phyloP scores from a whole-genome alignment of 2,888 invertebrate species.

The Cataglyphis cursor region DNA sequence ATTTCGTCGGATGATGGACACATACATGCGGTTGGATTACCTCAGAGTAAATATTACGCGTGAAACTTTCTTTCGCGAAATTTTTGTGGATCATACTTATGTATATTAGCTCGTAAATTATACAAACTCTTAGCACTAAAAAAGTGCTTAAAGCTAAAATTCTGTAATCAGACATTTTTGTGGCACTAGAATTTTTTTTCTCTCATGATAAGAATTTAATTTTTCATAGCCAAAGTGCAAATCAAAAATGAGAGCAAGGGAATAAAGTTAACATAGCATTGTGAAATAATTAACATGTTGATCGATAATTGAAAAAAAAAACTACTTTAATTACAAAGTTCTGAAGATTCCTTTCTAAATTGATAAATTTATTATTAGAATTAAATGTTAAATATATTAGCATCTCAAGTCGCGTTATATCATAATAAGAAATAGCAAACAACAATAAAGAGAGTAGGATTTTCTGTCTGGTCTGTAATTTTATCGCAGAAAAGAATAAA shows the following conservation, averaged over 20 bases:
- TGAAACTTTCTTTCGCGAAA: not conserved
- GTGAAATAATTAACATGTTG: not conserved
- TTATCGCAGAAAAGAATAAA: not conserved
- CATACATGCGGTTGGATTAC: not conserved
- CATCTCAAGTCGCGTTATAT: not conserved
- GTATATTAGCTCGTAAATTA: not conserved
- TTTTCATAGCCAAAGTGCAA: not conserved
- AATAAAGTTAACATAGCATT: not conserved
- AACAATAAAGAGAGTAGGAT: not conserved
- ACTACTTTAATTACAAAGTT: not conserved
- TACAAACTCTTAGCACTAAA: not conserved
- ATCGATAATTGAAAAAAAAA: not conserved
- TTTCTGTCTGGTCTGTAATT: not conserved
- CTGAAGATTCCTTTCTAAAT: not conserved
- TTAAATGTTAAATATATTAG: not conserved
- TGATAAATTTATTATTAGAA: constrained; percentile 3
- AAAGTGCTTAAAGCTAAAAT: not conserved
- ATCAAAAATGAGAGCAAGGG: not conserved
- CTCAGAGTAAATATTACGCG: constrained; percentile 2
- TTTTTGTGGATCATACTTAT: not conserved
- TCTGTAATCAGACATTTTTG: not conserved
- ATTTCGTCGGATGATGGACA: not conserved
- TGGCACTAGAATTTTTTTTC: not conserved
- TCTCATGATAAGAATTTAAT: not conserved
- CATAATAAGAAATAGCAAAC: not conserved